phyloP scores from a whole-genome alignment of 2,888 invertebrate species.

The Pimpla rufipes region DNA sequence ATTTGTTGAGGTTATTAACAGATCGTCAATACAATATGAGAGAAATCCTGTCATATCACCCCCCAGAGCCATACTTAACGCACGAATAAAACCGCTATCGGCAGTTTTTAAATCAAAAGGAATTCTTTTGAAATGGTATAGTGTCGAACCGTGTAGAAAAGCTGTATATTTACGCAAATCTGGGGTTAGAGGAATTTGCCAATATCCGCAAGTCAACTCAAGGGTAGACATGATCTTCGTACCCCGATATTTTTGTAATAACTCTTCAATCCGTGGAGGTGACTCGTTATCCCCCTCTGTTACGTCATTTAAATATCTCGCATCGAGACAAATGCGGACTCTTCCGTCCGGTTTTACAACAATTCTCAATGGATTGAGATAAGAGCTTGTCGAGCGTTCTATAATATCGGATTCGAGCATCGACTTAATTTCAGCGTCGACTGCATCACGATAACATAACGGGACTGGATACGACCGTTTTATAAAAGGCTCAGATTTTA shows the following conservation, averaged over 20 bases:
- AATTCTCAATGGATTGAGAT: conserved; percentile 75
- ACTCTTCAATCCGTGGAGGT: conserved; percentile 63
- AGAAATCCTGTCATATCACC: conserved; percentile 61
- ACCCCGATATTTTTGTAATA: conserved; percentile 70
- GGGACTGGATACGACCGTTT: conserved; percentile 75
- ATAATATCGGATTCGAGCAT: conserved; percentile 75
- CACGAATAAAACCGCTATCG: conserved; percentile 66
- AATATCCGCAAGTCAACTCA: conserved; percentile 63
- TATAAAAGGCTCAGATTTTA: conserved; percentile 69
- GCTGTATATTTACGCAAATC: conserved; percentile 67
- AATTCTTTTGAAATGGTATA: conserved; percentile 36
- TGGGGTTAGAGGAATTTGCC: conserved; percentile 69
- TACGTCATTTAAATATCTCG: conserved; percentile 73
- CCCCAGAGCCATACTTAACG: conserved; percentile 70
- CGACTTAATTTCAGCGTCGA: conserved; percentile 71
- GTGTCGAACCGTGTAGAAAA: conserved; percentile 65
- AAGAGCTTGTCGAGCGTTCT: conserved; percentile 72
- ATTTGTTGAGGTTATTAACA: conserved; percentile 66
- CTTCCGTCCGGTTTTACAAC: conserved; percentile 74
- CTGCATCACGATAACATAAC: conserved; percentile 70
- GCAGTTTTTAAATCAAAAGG: conserved; percentile 32
- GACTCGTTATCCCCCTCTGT: conserved; percentile 75
- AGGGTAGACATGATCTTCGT: conserved; percentile 7
- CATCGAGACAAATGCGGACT: conserved; percentile 75
- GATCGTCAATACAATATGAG: conserved; percentile 76